These are phyloP conservation scores for Axis porcinus DNA, from an alignment of 2,113 vertebrate species.

Conservation along the genomic window DNA sequence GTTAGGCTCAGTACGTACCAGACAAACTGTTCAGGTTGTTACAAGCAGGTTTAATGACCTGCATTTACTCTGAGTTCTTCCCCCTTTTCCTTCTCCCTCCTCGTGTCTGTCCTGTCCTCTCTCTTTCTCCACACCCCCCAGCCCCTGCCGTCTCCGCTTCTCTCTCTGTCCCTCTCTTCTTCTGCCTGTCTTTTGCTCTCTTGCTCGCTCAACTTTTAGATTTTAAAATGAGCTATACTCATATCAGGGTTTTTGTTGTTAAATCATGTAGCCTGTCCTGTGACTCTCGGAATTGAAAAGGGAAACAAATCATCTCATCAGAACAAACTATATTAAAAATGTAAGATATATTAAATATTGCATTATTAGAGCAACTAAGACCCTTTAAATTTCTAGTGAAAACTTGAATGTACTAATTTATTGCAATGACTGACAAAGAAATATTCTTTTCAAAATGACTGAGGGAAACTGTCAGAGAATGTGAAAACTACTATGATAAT, in stretches of 20 bases:
- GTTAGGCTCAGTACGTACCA: constrained; percentile 43
- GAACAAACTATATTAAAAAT: neutral
- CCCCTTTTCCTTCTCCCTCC: neutral
- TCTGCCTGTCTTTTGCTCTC: neutral
- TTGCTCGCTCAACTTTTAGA: constrained; percentile 36
- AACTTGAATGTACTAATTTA: constrained; percentile 72
- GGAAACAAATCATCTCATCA: constrained; percentile 53
- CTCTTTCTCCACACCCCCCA: neutral
- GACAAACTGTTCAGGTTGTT: constrained; percentile 52
- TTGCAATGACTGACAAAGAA: constrained; percentile 69
- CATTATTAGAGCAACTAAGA: constrained; percentile 69
- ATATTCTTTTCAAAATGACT: constrained; percentile 70
- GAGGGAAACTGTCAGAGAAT: constrained; percentile 63
- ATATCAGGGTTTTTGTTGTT: constrained; percentile 53
- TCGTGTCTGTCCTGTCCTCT: neutral
- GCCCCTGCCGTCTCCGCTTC: neutral
- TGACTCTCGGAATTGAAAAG: constrained; percentile 64
- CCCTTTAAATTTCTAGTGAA: constrained; percentile 74
- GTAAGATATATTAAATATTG: constrained; percentile 69
- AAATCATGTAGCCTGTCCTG: constrained; percentile 55
- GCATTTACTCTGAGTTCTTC: constrained; percentile 21
- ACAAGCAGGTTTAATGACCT: constrained; percentile 56
- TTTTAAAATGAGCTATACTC: constrained; percentile 64
- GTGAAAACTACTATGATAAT: constrained; percentile 61
- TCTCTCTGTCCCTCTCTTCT: neutral